A percentile compares a stretch with the other conserved stretches of the same genome.
phyloP scores from a whole-genome alignment of 1,140 invertebrate genomes.

The Penaeus chinensis region DNA sequence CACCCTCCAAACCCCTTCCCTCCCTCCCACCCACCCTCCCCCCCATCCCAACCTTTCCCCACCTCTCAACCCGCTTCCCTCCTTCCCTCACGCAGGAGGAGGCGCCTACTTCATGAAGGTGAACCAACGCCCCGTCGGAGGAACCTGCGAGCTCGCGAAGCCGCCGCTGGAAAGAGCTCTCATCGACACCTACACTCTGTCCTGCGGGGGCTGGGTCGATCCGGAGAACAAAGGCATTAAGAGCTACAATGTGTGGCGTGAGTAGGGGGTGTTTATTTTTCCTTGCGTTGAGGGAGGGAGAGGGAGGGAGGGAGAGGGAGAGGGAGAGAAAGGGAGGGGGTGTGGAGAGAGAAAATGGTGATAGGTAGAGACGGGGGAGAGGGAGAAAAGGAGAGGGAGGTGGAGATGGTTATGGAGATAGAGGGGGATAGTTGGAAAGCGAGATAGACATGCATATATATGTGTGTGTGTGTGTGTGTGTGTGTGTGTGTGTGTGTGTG shows the following conservation, averaged over 20 bases:
- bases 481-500: too few species aligned
- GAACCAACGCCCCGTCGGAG: constrained; percentile 65
- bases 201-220: constrained; percentile 66
- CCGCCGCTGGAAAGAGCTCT: constrained; percentile 57
- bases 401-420: too few species aligned
- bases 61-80: background rate
- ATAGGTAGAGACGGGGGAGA: too few species aligned
- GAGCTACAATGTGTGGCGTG: constrained; percentile 54
- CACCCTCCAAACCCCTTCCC: too few species aligned
- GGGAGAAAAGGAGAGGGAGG: too few species aligned
- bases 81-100: constrained; percentile 27
- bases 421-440: too few species aligned
- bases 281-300: background rate
- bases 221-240: constrained; percentile 64
- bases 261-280: constrained; percentile 25
- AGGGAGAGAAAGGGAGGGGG: too few species aligned
- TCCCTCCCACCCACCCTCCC: background rate
- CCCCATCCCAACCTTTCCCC: background rate
- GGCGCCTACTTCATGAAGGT: constrained; percentile 65
- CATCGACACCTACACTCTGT: constrained; percentile 65
- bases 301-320: too few species aligned
- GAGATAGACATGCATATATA: too few species aligned
- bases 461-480: too few species aligned
- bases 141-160: constrained; percentile 60
- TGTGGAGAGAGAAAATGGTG: background rate